phyloP scores from a whole-genome alignment of 2,113 vertebrate genomes.

The Lepisosteus oculatus region DNA sequence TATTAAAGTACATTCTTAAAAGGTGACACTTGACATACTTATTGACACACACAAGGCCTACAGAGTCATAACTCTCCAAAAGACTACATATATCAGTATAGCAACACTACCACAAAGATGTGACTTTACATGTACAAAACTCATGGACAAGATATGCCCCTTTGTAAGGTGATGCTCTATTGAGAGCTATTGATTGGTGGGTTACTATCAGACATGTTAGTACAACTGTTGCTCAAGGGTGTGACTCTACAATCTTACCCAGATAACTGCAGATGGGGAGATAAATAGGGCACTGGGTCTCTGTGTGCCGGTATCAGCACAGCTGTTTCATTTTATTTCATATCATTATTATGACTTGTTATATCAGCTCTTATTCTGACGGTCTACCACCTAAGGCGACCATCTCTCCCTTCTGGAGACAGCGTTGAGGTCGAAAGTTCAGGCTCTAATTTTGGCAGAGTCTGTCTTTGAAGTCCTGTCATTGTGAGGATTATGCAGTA shows the following conservation, averaged over 20 bases:
- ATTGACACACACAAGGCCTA: too few relatives aligned
- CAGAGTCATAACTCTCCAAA: too few relatives aligned
- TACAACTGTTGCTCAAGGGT: neutral
- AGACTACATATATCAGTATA: too few relatives aligned
- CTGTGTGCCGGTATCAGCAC: neutral
- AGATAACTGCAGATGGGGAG: neutral
- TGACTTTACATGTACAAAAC: too few relatives aligned
- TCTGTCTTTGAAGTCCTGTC: neutral
- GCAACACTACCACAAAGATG: too few relatives aligned
- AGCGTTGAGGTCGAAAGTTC: constrained; percentile 1
- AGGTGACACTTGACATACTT: too few relatives aligned
- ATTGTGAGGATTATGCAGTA: neutral
- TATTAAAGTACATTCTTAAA: too few relatives aligned
- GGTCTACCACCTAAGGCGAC: neutral
- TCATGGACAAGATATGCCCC: too few relatives aligned
- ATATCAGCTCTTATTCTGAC: neutral
- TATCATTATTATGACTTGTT: neutral
- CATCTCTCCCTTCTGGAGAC: neutral
- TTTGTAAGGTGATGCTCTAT: too few relatives aligned
- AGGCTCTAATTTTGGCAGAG: neutral
- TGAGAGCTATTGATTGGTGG: too few relatives aligned
- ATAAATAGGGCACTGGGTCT: neutral
- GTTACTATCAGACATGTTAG: neutral
- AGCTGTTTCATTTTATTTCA: neutral
- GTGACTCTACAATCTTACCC: neutral